phyloP scores from a whole-genome alignment of 2,888 invertebrate genomes.

The Epirrhoe alternata region DNA sequence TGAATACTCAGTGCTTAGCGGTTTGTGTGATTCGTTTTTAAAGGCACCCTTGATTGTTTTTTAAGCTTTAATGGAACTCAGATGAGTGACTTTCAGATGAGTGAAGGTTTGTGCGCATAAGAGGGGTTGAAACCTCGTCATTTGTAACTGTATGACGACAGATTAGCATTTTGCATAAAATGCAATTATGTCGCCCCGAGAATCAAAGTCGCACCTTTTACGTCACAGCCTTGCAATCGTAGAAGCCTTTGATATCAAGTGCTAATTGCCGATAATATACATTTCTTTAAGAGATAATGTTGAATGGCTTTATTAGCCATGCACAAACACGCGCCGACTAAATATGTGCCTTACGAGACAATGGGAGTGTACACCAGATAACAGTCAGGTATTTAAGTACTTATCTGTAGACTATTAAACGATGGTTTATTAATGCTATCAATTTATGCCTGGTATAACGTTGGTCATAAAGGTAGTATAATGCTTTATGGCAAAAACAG shows the following conservation, averaged over 20 bases:
- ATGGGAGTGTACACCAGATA: background rate
- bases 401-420: background rate
- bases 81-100: background rate
- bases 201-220: no score
- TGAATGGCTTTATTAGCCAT: background rate
- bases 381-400: background rate
- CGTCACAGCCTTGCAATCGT: background rate
- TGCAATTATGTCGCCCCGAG: no score
- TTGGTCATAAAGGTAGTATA: background rate
- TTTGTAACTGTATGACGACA: no score
- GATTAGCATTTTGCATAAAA: no score
- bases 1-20: conserved; percentile 8
- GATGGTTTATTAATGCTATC: background rate
- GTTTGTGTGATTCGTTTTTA: conserved; percentile 12
- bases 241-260: background rate
- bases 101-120: no score
- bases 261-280: background rate
- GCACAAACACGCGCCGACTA: background rate
- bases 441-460: background rate
- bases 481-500: no score
- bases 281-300: background rate
- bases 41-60: conserved; percentile 8
- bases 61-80: background rate
- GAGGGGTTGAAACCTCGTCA: no score
- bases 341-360: background rate